Base-by-base conservation (phyloP, 2,888 invertebrate species). In the Sphaerophoria rueppellii region DNA sequence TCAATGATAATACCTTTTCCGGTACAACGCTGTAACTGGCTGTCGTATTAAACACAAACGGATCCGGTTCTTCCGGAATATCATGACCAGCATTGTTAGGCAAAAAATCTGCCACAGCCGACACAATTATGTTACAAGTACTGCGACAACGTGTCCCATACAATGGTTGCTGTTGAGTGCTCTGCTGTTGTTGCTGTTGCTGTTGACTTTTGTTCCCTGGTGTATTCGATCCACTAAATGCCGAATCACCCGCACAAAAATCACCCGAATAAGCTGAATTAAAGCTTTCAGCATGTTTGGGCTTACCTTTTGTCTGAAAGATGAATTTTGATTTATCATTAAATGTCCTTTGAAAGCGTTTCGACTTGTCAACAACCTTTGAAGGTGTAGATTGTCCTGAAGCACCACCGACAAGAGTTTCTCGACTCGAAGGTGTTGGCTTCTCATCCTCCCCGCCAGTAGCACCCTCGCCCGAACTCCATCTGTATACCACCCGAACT, bases 81-180 rank as follows among this genome's bases (percentile, higher is more conserved):
- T 88, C 88, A 7, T 77, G 61, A 4, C 37, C 60, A 50, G 82
- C 40, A 57, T 35, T 57, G 43, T 87, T 50, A 24, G 90, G 88
- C 87, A 91, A 87, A 78, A 92, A 91, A 86, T 92, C 90, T 50
- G 92, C 89, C 83, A 93, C 93, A 3, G 93, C 92, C 6, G 94
- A 94, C 58, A 95, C 92, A 12, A 94, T 93, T 73, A 95, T 95
- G 88, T 93, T 95, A 89, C 95, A 95, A 0, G 95, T 95, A 90
- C 95, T 95, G 85, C 93, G 93, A 88, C 95, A 95, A 70, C 91
- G 89, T 35, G 92, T 90, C 50, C 91, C 91, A 61, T 90, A 90
- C 52, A 88, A 78, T 11, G 86, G 74, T 14, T 69, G 85, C 0
- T 63, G 74, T 57, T 61, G 87, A 50, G 73, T 58, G 61, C 82